Percentiles rank a stretch among this genome's conserved stretches.
Evolutionary conservation across 2,113 vertebrate genomes (phyloP).

Genomic region (Anseranas semipalmata): DNA sequence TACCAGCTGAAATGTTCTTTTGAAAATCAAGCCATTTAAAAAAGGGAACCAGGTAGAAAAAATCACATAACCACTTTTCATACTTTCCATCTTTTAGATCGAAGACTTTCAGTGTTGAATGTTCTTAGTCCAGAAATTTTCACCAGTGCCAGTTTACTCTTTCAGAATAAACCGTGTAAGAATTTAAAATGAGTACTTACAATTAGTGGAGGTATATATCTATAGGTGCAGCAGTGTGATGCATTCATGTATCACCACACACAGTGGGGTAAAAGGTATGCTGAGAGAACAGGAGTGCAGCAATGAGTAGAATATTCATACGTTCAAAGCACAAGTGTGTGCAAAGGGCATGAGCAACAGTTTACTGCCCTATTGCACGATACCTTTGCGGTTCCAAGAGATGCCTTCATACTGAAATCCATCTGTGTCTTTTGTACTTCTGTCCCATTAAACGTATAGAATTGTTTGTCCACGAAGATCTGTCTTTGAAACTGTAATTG

Average conservation of each 20-base stretch:
- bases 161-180: neutral
- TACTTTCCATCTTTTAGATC: neutral
- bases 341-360: neutral
- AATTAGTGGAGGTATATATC: neutral
- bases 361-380: neutral
- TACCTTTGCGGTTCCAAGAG: neutral
- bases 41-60: neutral
- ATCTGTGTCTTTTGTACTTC: neutral
- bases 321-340: neutral
- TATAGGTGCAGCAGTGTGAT: neutral
- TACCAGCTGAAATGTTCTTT: neutral
- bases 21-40: neutral
- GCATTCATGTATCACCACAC: neutral
- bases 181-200: neutral
- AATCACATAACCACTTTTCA: neutral
- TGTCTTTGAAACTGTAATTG: neutral
- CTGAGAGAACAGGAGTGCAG: neutral
- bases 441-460: neutral
- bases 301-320: neutral
- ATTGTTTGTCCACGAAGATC: neutral
- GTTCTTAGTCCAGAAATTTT: neutral
- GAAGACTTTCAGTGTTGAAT: neutral
- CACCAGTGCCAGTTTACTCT: neutral
- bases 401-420: neutral
- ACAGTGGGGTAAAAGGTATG: neutral